These are phyloP conservation scores for Sminthopsis crassicaudata DNA, from an alignment of 2,113 vertebrate genomes.

Conservation along the genomic window DNA sequence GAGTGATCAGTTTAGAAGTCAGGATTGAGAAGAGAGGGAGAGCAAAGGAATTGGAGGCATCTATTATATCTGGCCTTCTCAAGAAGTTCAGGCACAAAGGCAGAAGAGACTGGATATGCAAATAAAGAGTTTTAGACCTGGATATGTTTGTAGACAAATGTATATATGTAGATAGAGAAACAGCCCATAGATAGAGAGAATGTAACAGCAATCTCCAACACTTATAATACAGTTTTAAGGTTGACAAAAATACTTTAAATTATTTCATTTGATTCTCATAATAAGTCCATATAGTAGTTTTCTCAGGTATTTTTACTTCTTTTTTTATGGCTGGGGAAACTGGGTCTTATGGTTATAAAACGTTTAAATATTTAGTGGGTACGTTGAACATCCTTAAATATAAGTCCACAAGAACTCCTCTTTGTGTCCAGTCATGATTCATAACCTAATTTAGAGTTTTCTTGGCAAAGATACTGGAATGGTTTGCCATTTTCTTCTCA, in stretches of 20 bases:
- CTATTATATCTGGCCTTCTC: neutral
- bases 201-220: neutral
- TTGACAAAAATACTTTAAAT: neutral
- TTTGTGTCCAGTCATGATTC: neutral
- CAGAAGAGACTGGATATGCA: neutral
- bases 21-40: neutral
- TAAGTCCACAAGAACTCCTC: neutral
- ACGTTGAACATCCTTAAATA: neutral
- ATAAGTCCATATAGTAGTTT: neutral
- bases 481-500: neutral
- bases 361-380: neutral
- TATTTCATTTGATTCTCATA: neutral
- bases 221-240: too few species aligned
- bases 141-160: neutral
- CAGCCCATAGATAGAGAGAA: neutral
- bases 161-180: too few species aligned
- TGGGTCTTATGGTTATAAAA: neutral
- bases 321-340: neutral
- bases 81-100: neutral
- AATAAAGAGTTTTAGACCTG: neutral
- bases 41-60: neutral
- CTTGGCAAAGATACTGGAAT: neutral
- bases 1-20: neutral
- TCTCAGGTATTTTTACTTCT: neutral
- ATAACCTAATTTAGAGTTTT: neutral